Conservation (phyloP, 2,113 vertebrate species). For the Lipotes vexillifer region DNA sequence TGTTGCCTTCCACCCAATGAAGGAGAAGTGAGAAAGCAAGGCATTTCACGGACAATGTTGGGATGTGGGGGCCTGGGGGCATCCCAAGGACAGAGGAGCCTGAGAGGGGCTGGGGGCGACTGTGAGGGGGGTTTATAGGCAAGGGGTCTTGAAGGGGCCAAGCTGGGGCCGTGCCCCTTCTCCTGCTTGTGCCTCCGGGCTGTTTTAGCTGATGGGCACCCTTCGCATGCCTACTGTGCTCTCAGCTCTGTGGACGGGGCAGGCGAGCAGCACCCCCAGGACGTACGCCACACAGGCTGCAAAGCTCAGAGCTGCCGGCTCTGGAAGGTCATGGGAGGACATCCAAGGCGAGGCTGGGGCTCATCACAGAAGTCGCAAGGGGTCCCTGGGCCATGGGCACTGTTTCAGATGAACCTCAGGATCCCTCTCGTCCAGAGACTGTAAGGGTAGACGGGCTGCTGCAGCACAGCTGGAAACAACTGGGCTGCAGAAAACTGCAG, state of each 20-base stretch:
- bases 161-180: background rate
- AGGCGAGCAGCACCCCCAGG: background rate
- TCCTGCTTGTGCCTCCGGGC: background rate
- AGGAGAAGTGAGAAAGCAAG: background rate
- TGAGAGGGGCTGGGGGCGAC: background rate
- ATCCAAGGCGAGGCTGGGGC: too few species aligned
- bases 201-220: background rate
- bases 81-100: background rate
- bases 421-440: background rate
- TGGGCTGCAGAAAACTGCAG: background rate
- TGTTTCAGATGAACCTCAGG: too few species aligned
- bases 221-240: rapidly evolving
- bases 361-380: background rate
- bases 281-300: rapidly evolving
- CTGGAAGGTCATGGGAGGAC: background rate
- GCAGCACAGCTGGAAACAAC: too few species aligned
- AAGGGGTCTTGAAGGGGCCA: background rate
- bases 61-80: rapidly evolving
- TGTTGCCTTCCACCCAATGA: background rate
- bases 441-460: background rate
- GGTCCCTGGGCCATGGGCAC: too few species aligned
- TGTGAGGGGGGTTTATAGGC: rapidly evolving
- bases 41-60: rapidly evolving
- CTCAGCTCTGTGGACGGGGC: background rate
- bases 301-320: background rate